Evolutionary conservation across 2,888 invertebrate genomes (phyloP), one percentile per base, ranked within the genome.

Genomic region (Drosophila kanekoi): DNA sequence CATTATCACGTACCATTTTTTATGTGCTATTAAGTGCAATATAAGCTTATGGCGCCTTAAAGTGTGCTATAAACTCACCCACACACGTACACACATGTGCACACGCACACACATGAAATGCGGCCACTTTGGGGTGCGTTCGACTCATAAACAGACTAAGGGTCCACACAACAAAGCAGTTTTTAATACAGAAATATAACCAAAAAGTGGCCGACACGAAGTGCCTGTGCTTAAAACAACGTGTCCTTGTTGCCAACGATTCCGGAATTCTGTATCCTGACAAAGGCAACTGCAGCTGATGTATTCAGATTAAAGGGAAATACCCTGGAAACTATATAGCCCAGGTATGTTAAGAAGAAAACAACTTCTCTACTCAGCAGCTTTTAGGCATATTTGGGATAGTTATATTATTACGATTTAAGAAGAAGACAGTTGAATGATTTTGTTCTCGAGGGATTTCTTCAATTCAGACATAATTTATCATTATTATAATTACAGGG

Each of bases 11-110:
- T 89, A 61, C 53, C 60, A 60, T 67, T 83, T 88, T 83, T 83
- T 87, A 83, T 83, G 79, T 89, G 89, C 89, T 89, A 89, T 83
- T 83, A 83, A 83, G 89, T 83, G 89, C 87, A 75, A 76, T 76
- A 89, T 83, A 84, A 89, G 87, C 85, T 83, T 75, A 89, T 71
- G 81, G 72, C 63, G 87, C 79, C 81, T 87, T 84, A 81, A 87
- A 83, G 81, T 84, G 52, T 78, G 79, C 89, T 53, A 87, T 89
- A 87, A 83, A 84, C 78, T 77, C 35, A 5, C 54, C 40, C 53
- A 43, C 45, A 49, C 49, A 48, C 61, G 38, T 28, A 41, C 13
- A 61, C 51, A 47, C 44, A 18, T 38, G 35, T 28, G 37, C n/a
- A 38, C 44, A 48, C 14, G 33, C 23, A 38, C 41, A 28, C 47